Evolutionary conservation across 1,140 invertebrate species (phyloP), one percentile per base, ranked within the genome.

Genomic region (Drosophila navojoa): DNA sequence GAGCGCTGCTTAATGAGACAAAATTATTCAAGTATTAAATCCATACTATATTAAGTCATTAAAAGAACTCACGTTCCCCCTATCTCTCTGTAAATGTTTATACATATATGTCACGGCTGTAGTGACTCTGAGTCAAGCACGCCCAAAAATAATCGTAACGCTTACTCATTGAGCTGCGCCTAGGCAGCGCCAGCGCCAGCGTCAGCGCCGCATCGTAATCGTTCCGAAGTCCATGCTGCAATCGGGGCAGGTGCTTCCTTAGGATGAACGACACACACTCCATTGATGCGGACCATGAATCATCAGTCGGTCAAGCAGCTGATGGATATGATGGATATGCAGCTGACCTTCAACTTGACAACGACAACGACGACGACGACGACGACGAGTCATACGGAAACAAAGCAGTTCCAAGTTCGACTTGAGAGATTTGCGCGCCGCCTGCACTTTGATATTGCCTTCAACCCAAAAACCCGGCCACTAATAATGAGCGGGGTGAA

Each of bases 301-400:
- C 71, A 73, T 75, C 66, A 73, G 71, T 59, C 40, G 5, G 16
- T 44, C 47, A 45, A 40, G 29, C 54, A 38, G 52, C 52, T 35
- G 52, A 54, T 53, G 50, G 50, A 53, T 32, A 25, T 25, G 32
- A 32, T 25, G 42, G 13, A 22, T 10, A 50, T 15, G 42, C 42
- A 27, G 16, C 72, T 89, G 84, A 89, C 84, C 84, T 89, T 89
- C 84, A 89, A 89, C 84, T 89, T 89, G 82, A 74, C 32, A 35
- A 35, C 29, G 29, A 32, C 4, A 6, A 15, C 40, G n/a, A 44
- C 73, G 82, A 72, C 29, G 29, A 49, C 73, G 82, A 72, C 32
- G 32, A 49, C 63, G 78, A 60, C 78, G 82, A 82, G 76, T 86
- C 82, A 87, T 82, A 79, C 82, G 82, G 82, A 87, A 87, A 82